Percentiles rank a stretch among this genome's conserved stretches.
Conservation (phyloP, 2,797 vertebrate genomes). For the Hemitrygon akajei region DNA sequence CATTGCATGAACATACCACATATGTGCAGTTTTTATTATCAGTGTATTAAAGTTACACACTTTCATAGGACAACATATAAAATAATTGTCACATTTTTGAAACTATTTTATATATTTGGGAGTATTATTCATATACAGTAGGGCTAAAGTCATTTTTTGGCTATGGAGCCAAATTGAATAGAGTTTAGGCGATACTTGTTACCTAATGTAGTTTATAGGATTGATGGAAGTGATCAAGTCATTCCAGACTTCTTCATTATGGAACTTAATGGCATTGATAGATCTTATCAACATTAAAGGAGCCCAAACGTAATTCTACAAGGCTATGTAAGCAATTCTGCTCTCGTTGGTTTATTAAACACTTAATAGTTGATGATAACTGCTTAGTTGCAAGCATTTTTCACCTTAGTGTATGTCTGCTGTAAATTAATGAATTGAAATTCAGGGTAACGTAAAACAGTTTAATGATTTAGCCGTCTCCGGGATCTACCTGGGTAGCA, state of each 20-base stretch:
- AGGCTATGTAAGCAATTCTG: background rate
- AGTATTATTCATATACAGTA: background rate
- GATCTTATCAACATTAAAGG: background rate
- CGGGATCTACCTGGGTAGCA: background rate
- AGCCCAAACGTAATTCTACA: background rate
- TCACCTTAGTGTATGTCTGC: background rate
- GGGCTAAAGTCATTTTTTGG: background rate
- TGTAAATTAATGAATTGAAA: background rate
- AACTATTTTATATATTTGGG: background rate
- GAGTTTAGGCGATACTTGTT: background rate
- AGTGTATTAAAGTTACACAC: background rate
- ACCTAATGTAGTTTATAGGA: background rate
- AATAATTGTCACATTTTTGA: background rate
- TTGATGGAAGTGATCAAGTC: background rate
- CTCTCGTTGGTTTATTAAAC: background rate
- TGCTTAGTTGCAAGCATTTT: background rate
- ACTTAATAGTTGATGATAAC: background rate
- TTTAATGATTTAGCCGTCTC: background rate
- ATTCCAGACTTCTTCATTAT: background rate
- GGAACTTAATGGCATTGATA: background rate
- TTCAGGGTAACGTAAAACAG: background rate
- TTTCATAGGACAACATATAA: background rate
- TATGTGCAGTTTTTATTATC: background rate
- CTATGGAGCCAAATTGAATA: background rate
- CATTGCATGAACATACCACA: background rate